phyloP scores from a whole-genome alignment of 1,140 invertebrate species.

The Dendrolimus kikuchii region DNA sequence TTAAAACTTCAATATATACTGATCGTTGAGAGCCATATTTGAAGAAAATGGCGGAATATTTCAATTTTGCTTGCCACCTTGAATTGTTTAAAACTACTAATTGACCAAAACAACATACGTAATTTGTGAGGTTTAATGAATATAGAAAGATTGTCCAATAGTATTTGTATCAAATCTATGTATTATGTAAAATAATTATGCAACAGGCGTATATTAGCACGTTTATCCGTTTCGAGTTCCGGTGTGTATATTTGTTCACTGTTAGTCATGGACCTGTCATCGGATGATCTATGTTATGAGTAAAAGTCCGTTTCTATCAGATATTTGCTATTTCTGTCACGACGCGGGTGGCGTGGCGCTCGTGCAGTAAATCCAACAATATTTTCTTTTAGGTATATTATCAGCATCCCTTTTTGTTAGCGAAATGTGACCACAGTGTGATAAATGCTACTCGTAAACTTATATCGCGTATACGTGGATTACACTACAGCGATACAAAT shows the following conservation, averaged over 20 bases:
- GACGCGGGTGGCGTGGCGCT: slow-evolving; percentile 23
- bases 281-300: slow-evolving; percentile 30
- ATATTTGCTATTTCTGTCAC: slow-evolving; percentile 44
- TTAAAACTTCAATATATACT: too few relatives aligned
- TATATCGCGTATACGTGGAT: neutral
- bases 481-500: too few relatives aligned
- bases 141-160: too few relatives aligned
- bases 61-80: too few relatives aligned
- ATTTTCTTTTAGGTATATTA: slow-evolving; percentile 30
- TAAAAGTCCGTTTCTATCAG: slow-evolving; percentile 20
- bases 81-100: too few relatives aligned
- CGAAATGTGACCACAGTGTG: slow-evolving; percentile 18
- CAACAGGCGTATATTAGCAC: neutral
- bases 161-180: neutral
- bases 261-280: slow-evolving; percentile 29
- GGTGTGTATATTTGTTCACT: slow-evolving; percentile 16
- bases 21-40: too few relatives aligned
- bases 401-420: slow-evolving; percentile 27
- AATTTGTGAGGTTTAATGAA: too few relatives aligned
- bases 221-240: slow-evolving; percentile 2
- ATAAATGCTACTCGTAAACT: slow-evolving; percentile 16
- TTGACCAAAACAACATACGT: too few relatives aligned
- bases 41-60: too few relatives aligned
- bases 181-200: too few relatives aligned
- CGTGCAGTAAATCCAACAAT: slow-evolving; percentile 25